phyloP scores from a whole-genome alignment of 1,140 invertebrate genomes.

The Diachasma alloeum region DNA sequence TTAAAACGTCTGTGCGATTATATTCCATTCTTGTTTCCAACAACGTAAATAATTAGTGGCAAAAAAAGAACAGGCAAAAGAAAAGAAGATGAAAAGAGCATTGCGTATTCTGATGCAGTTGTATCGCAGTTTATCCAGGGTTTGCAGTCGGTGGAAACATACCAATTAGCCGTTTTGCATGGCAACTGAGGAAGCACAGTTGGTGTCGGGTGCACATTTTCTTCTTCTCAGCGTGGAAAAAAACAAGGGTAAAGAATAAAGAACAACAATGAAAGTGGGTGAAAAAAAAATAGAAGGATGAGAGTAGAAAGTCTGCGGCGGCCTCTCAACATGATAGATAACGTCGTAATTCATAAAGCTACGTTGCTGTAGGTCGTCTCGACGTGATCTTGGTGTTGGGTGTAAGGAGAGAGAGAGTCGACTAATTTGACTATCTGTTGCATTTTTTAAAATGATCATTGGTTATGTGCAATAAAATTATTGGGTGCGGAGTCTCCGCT shows the following conservation, averaged over 20 bases:
- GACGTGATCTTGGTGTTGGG: neutral
- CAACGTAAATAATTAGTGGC: neutral
- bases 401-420: neutral
- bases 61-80: neutral
- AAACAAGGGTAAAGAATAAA: neutral
- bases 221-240: constrained; percentile 25
- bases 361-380: constrained; percentile 13
- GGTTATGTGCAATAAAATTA: neutral
- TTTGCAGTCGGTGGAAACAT: constrained; percentile 44
- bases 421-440: constrained; percentile 3
- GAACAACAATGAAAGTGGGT: neutral
- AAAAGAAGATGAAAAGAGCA: constrained; percentile 36
- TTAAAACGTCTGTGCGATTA: neutral
- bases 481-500: too few species aligned
- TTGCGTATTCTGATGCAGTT: constrained; percentile 44
- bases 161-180: constrained; percentile 52
- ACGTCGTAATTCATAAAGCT: constrained; percentile 25
- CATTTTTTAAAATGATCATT: neutral
- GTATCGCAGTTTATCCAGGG: constrained; percentile 44
- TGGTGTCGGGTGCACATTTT: constrained; percentile 34
- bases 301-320: neutral
- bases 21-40: neutral
- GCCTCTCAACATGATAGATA: constrained; percentile 25
- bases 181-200: constrained; percentile 26
- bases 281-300: neutral